Conservation (phyloP, 2,797 vertebrate genomes). For the Craterocephalus amniculus region DNA sequence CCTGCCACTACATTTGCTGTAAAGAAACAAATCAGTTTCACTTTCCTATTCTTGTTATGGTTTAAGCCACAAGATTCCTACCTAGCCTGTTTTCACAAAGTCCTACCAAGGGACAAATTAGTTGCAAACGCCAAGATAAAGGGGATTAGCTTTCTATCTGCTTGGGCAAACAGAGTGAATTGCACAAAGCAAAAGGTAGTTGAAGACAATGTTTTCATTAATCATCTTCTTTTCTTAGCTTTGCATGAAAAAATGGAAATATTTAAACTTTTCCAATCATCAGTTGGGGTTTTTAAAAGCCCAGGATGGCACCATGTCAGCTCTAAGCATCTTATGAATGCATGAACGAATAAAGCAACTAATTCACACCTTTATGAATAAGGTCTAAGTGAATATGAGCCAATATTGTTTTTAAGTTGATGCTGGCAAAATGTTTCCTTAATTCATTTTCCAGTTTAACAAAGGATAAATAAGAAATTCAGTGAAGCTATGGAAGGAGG, state of each 20-base stretch:
- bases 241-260: background rate
- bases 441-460: background rate
- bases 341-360: too few relatives aligned
- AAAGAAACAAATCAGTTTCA: conserved; percentile 48
- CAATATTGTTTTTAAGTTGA: background rate
- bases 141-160: conserved; percentile 46
- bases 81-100: conserved; percentile 27
- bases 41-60: background rate
- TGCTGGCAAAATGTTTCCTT: background rate
- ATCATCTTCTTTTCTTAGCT: background rate
- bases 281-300: background rate
- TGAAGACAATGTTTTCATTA: conserved; percentile 23
- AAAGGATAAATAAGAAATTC: background rate
- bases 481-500: background rate
- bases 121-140: conserved; percentile 43
- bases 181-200: background rate
- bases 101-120: conserved; percentile 46
- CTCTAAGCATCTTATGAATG: too few relatives aligned
- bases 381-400: too few relatives aligned
- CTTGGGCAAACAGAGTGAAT: conserved; percentile 31
- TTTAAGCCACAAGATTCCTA: conserved; percentile 2
- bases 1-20: conserved; percentile 37
- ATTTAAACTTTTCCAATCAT: background rate
- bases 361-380: background rate
- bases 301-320: background rate